These are phyloP conservation scores for Thysanoteuthis rhombus DNA, from an alignment of 2,888 invertebrate genomes.

Conservation along the genomic window DNA sequence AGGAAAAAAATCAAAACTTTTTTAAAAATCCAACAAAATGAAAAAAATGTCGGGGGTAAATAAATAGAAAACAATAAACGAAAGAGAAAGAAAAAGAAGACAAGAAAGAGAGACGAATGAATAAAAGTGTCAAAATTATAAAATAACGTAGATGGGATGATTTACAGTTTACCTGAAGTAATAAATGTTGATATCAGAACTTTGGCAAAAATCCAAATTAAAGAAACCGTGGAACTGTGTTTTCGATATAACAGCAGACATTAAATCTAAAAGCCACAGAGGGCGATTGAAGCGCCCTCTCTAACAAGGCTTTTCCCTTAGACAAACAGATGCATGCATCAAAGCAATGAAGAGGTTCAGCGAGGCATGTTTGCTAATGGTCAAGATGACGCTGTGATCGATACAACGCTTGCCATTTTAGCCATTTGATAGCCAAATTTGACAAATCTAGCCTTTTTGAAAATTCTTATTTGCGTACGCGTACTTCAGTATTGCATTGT, in stretches of 20 bases:
- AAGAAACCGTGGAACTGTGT: background rate
- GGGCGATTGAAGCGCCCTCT: background rate
- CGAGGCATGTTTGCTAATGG: background rate
- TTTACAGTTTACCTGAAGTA: background rate
- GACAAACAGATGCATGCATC: background rate
- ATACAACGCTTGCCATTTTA: no score
- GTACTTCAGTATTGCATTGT: no score
- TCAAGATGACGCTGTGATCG: background rate
- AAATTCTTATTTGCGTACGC: no score
- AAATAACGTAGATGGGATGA: background rate
- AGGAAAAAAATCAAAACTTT: background rate
- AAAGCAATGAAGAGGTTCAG: background rate
- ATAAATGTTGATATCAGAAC: background rate
- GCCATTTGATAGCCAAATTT: no score
- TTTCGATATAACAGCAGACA: background rate
- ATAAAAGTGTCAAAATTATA: background rate
- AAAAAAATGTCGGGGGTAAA: background rate
- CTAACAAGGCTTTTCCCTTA: background rate
- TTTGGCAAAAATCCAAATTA: background rate
- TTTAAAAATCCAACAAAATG: background rate
- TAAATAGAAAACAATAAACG: background rate
- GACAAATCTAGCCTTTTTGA: no score
- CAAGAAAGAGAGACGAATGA: background rate
- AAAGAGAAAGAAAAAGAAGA: background rate
- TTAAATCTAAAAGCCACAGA: constrained; percentile 12